Conservation (phyloP, 2,113 vertebrate genomes). For the Galeopterus variegatus region DNA sequence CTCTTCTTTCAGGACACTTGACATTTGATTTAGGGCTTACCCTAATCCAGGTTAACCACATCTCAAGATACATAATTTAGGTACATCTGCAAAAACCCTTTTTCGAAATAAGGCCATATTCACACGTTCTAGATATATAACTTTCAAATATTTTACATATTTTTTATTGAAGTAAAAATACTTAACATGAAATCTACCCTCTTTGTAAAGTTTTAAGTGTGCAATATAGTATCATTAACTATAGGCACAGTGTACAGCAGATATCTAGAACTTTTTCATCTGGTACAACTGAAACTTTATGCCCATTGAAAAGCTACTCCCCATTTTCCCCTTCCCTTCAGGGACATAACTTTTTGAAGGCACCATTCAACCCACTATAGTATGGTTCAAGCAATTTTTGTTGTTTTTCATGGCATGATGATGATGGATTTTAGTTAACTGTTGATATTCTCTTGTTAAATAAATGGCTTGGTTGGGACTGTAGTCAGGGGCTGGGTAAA, state of each 20-base stretch:
- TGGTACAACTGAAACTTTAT: not conserved
- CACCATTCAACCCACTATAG: too few relatives aligned
- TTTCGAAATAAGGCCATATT: not conserved
- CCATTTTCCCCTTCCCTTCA: not conserved
- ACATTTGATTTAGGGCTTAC: not conserved
- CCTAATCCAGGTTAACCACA: not conserved
- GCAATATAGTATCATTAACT: not conserved
- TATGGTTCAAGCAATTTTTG: not conserved
- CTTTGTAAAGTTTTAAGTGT: not conserved
- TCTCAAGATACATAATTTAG: not conserved
- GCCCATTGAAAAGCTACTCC: not conserved
- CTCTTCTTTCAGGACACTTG: not conserved
- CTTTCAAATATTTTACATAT: not conserved
- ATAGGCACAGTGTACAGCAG: not conserved
- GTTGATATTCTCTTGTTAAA: not conserved
- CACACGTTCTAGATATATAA: not conserved
- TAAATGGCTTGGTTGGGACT: not conserved
- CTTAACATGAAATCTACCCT: not conserved
- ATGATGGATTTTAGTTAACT: not conserved
- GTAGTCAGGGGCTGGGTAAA: not conserved
- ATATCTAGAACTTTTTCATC: not conserved
- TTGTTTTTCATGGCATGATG: not conserved
- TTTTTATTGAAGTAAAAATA: not conserved
- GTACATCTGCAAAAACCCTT: not conserved
- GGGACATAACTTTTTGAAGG: not conserved